These are phyloP conservation scores for Odontesthes bonariensis DNA, from an alignment of 2,113 vertebrate species.

Conservation along the genomic window DNA sequence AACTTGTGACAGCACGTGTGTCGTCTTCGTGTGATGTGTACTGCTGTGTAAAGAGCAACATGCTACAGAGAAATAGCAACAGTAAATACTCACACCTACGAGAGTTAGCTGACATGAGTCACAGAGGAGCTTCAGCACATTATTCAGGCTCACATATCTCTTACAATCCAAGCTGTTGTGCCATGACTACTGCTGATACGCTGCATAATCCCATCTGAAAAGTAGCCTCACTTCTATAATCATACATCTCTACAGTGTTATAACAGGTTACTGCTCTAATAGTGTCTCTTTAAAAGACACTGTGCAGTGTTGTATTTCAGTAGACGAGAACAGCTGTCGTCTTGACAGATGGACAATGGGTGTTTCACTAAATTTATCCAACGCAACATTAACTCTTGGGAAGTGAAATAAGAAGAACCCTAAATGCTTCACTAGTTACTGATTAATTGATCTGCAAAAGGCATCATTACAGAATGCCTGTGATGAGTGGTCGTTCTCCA, in stretches of 20 bases:
- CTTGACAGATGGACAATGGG: slow-evolving; percentile 40
- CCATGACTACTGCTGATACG: slow-evolving; percentile 46
- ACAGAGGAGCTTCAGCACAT: slow-evolving; percentile 22
- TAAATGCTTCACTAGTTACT: slow-evolving; percentile 64
- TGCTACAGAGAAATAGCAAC: neutral
- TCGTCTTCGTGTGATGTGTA: neutral
- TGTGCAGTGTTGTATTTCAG: neutral
- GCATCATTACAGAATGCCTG: slow-evolving; percentile 66
- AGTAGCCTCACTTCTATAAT: slow-evolving; percentile 20
- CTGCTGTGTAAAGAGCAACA: slow-evolving; percentile 8
- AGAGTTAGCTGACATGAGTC: slow-evolving; percentile 9
- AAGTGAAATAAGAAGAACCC: slow-evolving; percentile 49
- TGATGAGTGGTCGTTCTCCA: slow-evolving; percentile 40
- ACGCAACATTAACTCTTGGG: slow-evolving; percentile 67
- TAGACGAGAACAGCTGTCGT: slow-evolving; percentile 29
- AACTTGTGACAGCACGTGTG: neutral
- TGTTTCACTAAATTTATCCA: slow-evolving; percentile 47
- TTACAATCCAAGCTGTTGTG: slow-evolving; percentile 13
- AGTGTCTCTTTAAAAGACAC: neutral
- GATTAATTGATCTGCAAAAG: slow-evolving; percentile 68
- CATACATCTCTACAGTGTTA: neutral
- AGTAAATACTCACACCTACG: slow-evolving; percentile 3
- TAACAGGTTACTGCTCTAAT: neutral
- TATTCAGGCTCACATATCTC: slow-evolving; percentile 32
- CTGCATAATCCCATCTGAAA: slow-evolving; percentile 35